These are phyloP conservation scores for Eledona agricola DNA, from an alignment of 2,888 invertebrate species.

Conservation along the genomic window DNA sequence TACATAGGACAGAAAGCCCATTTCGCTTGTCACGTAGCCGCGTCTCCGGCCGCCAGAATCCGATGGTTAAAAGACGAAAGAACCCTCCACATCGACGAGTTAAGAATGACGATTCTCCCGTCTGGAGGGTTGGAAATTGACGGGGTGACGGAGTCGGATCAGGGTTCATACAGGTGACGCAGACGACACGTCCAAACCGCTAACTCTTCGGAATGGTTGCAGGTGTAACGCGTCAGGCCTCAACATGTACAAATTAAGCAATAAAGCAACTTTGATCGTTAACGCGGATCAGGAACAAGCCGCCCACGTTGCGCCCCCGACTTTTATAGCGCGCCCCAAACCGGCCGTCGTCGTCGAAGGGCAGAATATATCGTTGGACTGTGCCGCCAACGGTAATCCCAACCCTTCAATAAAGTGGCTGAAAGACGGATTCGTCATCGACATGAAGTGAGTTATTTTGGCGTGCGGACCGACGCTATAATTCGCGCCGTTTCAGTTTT, in stretches of 20 bases:
- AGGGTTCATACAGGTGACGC: slow-evolving; percentile 79
- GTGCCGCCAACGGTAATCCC: slow-evolving; percentile 92
- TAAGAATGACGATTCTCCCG: slow-evolving; percentile 80
- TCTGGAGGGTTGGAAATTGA: slow-evolving; percentile 92
- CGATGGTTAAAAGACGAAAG: slow-evolving; percentile 89
- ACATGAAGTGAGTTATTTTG: slow-evolving; percentile 71
- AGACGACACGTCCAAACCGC: neutral
- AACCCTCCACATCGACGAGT: slow-evolving; percentile 74
- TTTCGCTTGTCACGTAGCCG: slow-evolving; percentile 77
- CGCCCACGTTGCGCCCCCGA: slow-evolving; percentile 72
- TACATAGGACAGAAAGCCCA: slow-evolving; percentile 84
- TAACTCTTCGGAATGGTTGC: slow-evolving; percentile 52
- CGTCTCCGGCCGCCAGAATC: slow-evolving; percentile 66
- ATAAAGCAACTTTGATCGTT: slow-evolving; percentile 74
- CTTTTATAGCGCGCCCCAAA: slow-evolving; percentile 84
- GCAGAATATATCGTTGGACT: slow-evolving; percentile 87
- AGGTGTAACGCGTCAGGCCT: slow-evolving; percentile 72
- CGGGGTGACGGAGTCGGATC: slow-evolving; percentile 78
- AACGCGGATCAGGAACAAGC: slow-evolving; percentile 66
- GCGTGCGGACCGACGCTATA: slow-evolving; percentile 6
- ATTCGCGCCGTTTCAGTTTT: slow-evolving; percentile 65
- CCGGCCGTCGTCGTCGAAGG: slow-evolving; percentile 83
- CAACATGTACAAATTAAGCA: slow-evolving; percentile 74
- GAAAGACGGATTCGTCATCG: slow-evolving; percentile 88
- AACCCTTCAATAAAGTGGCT: slow-evolving; percentile 90